Conservation (phyloP, 2,888 invertebrate genomes). For the Diogma glabrata region DNA sequence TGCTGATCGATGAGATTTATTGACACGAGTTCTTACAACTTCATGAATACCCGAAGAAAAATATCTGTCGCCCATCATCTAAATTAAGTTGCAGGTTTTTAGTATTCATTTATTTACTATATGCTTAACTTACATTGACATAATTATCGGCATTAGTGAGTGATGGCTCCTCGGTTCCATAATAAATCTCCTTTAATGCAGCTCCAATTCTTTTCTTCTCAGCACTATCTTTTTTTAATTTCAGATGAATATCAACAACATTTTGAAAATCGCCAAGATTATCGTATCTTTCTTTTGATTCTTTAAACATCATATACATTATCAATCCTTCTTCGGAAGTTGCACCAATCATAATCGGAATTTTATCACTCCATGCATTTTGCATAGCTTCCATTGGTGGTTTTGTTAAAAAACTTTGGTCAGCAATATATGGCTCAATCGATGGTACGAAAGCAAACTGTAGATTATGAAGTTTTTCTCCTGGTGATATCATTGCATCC, state of each 20-base stretch:
- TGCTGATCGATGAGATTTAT: slow-evolving; percentile 22
- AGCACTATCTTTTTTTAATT: not conserved
- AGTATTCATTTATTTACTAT: no score
- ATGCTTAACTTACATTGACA: no score
- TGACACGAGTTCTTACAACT: not conserved
- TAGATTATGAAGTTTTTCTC: slow-evolving; percentile 13
- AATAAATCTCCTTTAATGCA: not conserved
- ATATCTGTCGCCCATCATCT: no score
- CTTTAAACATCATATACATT: not conserved
- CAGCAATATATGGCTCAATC: slow-evolving; percentile 29
- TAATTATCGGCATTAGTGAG: no score
- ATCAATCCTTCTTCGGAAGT: slow-evolving; percentile 31
- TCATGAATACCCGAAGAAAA: not conserved
- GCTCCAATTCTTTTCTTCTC: not conserved
- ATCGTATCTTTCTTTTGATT: not conserved
- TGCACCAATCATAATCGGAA: slow-evolving; percentile 33
- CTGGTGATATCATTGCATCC: slow-evolving; percentile 29
- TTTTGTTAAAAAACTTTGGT: slow-evolving; percentile 29
- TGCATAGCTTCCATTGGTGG: slow-evolving; percentile 11
- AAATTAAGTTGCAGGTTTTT: no score
- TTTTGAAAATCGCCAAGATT: not conserved
- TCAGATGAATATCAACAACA: not conserved
- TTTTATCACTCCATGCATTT: slow-evolving; percentile 31
- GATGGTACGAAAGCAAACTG: slow-evolving; percentile 21
- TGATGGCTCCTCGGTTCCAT: not conserved